phyloP scores from a whole-genome alignment of 2,113 vertebrate species.

The Spilogale gracilis region DNA sequence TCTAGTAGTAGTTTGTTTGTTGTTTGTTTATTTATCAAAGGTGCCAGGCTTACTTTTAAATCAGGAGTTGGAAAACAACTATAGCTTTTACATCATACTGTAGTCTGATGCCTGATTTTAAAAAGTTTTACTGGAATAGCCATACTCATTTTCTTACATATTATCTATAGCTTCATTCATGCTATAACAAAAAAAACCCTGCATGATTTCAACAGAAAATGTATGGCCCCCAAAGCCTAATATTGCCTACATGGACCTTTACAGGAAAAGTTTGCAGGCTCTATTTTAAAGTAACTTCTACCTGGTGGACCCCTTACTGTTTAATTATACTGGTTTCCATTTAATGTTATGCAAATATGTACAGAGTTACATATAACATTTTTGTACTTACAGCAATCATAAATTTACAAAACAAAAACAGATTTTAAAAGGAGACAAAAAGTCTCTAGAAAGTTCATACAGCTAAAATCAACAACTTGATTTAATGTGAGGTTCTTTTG shows the following conservation, averaged over 20 bases:
- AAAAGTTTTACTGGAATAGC: neutral
- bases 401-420: slow-evolving; percentile 14
- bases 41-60: neutral
- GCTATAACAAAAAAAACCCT: neutral
- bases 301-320: neutral
- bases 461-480: slow-evolving; percentile 36
- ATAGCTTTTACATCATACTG: neutral
- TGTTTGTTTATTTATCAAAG: neutral
- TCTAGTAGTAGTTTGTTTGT: neutral
- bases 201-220: neutral
- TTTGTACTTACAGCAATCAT: neutral
- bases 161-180: neutral
- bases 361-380: neutral
- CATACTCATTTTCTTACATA: neutral
- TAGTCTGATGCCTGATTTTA: neutral
- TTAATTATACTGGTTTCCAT: neutral
- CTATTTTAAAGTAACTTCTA: neutral
- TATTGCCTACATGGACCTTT: neutral
- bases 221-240: neutral
- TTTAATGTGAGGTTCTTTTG: slow-evolving; percentile 43
- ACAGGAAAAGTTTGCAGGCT: neutral
- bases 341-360: slow-evolving; percentile 10
- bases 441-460: neutral
- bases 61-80: neutral
- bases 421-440: neutral